These are phyloP conservation scores for Brachionus rubens DNA, from an alignment of 1,140 invertebrate species.

Conservation along the genomic window DNA sequence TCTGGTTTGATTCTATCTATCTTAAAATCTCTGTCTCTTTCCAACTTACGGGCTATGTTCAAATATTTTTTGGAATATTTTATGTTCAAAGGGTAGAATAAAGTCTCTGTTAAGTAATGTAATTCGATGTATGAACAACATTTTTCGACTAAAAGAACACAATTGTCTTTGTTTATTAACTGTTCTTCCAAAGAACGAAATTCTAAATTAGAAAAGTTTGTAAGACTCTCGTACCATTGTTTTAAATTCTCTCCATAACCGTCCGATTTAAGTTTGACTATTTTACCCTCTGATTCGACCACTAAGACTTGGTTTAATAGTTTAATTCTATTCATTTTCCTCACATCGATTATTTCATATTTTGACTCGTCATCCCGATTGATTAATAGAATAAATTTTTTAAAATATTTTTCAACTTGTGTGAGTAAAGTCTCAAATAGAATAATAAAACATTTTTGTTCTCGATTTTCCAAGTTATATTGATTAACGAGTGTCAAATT, in stretches of 20 bases:
- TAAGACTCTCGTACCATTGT: neutral
- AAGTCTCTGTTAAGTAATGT: neutral
- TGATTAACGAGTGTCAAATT: neutral
- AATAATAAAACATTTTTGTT: neutral
- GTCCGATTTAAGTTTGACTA: constrained; percentile 10
- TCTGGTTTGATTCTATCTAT: neutral
- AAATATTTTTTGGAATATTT: constrained; percentile 30
- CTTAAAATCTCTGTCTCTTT: neutral
- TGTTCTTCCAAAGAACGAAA: neutral
- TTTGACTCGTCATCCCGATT: neutral
- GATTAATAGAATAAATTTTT: neutral
- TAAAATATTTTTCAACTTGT: constrained; percentile 21
- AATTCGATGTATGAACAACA: constrained; percentile 9
- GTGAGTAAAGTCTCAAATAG: neutral
- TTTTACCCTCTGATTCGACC: neutral
- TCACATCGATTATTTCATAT: neutral
- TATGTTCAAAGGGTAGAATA: neutral
- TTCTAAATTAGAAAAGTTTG: neutral
- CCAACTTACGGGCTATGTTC: neutral
- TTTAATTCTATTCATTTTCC: constrained; percentile 18
- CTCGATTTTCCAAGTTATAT: neutral
- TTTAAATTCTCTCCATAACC: constrained; percentile 20
- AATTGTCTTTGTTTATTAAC: constrained; percentile 20
- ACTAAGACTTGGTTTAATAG: neutral
- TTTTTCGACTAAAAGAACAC: constrained; percentile 8